Conservation (phyloP, 2,797 vertebrate genomes). For the Tangara arthus region DNA sequence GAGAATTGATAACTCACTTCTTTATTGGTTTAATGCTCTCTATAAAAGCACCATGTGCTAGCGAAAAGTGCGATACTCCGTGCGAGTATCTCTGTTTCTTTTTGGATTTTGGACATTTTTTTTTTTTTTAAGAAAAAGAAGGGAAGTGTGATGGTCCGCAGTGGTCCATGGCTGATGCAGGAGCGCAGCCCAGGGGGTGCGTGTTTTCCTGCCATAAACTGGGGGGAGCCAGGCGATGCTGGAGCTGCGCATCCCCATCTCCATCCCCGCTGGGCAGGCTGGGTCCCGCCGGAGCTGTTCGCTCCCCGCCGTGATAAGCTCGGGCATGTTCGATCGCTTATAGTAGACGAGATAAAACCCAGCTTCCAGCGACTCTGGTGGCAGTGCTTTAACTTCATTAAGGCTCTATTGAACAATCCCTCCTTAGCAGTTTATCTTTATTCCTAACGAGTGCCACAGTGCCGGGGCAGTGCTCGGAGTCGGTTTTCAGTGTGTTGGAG, state of each 20-base stretch:
- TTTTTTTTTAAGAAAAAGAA: background rate
- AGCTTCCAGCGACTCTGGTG: background rate
- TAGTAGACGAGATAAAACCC: background rate
- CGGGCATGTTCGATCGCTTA: background rate
- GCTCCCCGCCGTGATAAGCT: background rate
- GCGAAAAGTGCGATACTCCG: background rate
- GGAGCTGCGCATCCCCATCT: background rate
- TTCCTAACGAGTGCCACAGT: background rate
- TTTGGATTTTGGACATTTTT: background rate
- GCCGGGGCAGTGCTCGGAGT: background rate
- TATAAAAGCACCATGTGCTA: background rate
- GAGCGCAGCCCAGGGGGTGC: fast-evolving
- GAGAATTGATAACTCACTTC: background rate
- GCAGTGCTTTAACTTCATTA: background rate
- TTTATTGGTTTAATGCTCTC: background rate
- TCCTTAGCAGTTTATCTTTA: conserved; percentile 10
- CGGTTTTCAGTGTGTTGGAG: background rate
- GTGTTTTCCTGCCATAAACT: fast-evolving
- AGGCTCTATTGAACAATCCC: background rate
- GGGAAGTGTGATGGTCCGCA: fast-evolving
- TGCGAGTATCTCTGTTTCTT: background rate
- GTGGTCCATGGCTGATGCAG: fast-evolving
- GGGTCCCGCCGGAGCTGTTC: background rate
- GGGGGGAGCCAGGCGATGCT: fast-evolving
- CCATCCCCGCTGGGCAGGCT: background rate